These are phyloP conservation scores for Oryzias melastigma DNA, from an alignment of 2,113 vertebrate species.

Conservation along the genomic window DNA sequence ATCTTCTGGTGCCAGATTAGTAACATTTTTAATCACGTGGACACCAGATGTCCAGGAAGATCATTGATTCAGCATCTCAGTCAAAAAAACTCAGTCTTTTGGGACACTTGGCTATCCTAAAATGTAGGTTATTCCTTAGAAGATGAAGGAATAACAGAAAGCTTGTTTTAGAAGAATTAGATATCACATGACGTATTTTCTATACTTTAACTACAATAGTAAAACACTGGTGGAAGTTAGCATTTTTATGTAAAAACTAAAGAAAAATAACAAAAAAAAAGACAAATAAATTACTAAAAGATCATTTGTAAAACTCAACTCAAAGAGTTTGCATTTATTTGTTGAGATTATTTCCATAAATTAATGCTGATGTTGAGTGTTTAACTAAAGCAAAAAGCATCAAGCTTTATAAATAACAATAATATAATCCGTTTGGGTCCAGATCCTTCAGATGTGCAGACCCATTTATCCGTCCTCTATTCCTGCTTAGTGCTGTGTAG, in stretches of 20 bases:
- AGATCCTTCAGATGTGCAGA: too few relatives aligned
- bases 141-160: constrained; percentile 15
- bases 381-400: neutral
- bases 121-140: constrained; percentile 19
- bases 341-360: neutral
- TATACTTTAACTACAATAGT: neutral
- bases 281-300: neutral
- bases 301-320: neutral
- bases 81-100: constrained; percentile 37
- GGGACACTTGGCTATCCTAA: constrained; percentile 24
- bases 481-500: too few relatives aligned
- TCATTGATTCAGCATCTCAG: constrained; percentile 36
- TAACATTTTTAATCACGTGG: constrained; percentile 40
- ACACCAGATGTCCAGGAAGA: constrained; percentile 64
- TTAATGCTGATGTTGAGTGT: neutral
- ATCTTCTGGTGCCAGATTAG: constrained; percentile 20
- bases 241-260: neutral
- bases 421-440: too few relatives aligned
- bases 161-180: neutral
- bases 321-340: neutral
- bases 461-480: too few relatives aligned
- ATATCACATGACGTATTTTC: neutral
- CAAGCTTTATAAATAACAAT: too few relatives aligned
- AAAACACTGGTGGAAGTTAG: neutral
- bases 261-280: neutral